Evolutionary conservation across 2,113 vertebrate genomes (phyloP).

Genomic region (Colistium nudipinnis): DNA sequence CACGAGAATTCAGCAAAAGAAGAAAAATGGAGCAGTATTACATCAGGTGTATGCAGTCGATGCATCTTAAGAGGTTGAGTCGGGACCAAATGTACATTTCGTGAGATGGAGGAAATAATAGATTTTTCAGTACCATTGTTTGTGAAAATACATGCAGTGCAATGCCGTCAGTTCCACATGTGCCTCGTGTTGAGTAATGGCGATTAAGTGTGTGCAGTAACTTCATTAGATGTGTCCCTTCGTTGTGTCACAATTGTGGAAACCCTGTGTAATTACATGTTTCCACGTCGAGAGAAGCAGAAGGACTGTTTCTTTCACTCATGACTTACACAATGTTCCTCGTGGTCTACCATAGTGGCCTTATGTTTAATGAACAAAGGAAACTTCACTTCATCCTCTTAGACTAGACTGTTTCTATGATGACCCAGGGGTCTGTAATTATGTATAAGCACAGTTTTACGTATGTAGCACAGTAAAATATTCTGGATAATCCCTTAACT

Average conservation of each 20-base stretch:
- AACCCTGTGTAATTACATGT: constrained; percentile 40
- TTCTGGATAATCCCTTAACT: constrained; percentile 36
- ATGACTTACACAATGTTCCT: constrained; percentile 59
- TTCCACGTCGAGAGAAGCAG: constrained; percentile 30
- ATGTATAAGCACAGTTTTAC: constrained; percentile 70
- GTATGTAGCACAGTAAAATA: constrained; percentile 77
- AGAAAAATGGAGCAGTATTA: constrained; percentile 48
- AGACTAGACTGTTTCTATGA: constrained; percentile 48
- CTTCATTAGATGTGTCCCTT: constrained; percentile 49
- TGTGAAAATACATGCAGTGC: constrained; percentile 28
- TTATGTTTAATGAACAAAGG: constrained; percentile 79
- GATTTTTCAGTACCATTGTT: constrained; percentile 52
- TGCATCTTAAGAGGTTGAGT: constrained; percentile 72
- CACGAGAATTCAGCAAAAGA: constrained; percentile 32
- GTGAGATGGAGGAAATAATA: constrained; percentile 38
- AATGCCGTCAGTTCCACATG: constrained; percentile 63
- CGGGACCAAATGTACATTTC: constrained; percentile 70
- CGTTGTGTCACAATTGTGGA: constrained; percentile 52
- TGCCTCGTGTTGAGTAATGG: constrained; percentile 74
- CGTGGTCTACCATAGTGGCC: constrained; percentile 82
- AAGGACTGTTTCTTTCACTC: constrained; percentile 41
- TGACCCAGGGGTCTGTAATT: constrained; percentile 56
- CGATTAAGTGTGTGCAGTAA: constrained; percentile 66
- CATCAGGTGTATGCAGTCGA: constrained; percentile 41
- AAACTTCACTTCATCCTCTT: constrained; percentile 51